Evolutionary conservation across 2,797 vertebrate species (phyloP).

Genomic region (Hyperoplus lanceolatus): DNA sequence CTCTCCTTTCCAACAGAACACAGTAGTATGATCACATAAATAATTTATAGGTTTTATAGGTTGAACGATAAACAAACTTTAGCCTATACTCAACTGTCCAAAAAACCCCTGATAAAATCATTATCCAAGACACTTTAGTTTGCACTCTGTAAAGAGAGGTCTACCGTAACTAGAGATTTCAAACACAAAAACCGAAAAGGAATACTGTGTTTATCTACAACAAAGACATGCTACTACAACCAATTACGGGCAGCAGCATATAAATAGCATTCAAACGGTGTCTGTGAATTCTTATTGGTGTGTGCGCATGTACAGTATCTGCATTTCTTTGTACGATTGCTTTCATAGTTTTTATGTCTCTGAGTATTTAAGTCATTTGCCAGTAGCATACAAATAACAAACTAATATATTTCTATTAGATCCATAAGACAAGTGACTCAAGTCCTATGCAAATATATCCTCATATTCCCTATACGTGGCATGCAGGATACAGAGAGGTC

Average conservation of each 20-base stretch:
- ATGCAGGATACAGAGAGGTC: slow-evolving; percentile 59
- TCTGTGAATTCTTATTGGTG: slow-evolving; percentile 19
- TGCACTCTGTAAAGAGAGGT: slow-evolving; percentile 68
- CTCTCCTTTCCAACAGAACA: slow-evolving; percentile 79
- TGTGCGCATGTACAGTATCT: slow-evolving; percentile 35
- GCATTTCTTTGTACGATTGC: slow-evolving; percentile 59
- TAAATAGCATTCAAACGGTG: slow-evolving; percentile 64
- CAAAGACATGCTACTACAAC: slow-evolving; percentile 79
- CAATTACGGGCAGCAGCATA: slow-evolving; percentile 78
- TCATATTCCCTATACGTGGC: slow-evolving; percentile 51
- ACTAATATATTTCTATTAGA: slow-evolving; percentile 64
- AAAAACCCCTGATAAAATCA: slow-evolving; percentile 54
- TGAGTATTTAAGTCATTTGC: slow-evolving; percentile 63
- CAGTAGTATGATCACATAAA: slow-evolving; percentile 65
- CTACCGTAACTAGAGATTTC: slow-evolving; percentile 67
- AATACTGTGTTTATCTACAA: slow-evolving; percentile 69
- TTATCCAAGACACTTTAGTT: slow-evolving; percentile 65
- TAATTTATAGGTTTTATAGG: no score
- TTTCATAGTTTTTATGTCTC: slow-evolving; percentile 66
- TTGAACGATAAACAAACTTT: slow-evolving; percentile 71
- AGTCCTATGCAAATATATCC: slow-evolving; percentile 65
- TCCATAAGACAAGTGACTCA: slow-evolving; percentile 56
- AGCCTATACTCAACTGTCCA: slow-evolving; percentile 49
- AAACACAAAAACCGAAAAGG: slow-evolving; percentile 72
- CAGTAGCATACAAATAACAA: slow-evolving; percentile 72